Base-by-base conservation (phyloP, 30 jellyfish, hydroid and myxozoan species). In the Aurelia sp. region DNA sequence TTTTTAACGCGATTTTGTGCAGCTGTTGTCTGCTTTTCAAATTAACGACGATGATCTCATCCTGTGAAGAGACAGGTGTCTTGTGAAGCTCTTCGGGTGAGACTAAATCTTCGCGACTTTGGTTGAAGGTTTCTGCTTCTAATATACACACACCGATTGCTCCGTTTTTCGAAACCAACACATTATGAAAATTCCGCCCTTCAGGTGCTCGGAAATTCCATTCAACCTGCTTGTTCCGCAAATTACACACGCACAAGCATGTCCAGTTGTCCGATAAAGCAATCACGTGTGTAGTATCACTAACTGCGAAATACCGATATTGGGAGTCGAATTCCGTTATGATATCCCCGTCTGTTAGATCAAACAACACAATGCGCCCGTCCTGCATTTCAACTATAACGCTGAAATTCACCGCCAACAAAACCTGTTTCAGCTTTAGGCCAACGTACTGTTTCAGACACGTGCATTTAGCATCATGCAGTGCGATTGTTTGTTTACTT, bases 171-270 rank as follows among this genome's bases (percentile, higher is more conserved):
- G 92, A 79, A 2, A 89, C 81, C 52, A 89, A 67, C 21, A 89
- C 89, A 62, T 89, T 82, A 50, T 82, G 90, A 67, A 89, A 79
- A 44, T 50, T 27, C 17, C 89, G 85, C 65, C 87, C 90, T 21
- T 84, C 82, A 3, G 92, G 89, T n/a, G 97, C 91, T 47, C 66
- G 23, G 78, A 62, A 89, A 47, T 79, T 81, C 97, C 97, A 89
- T 21, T 63, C 85, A 48, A 81, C 81, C n/a, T 74, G 63, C 60
- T 31, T 47, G 86, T 27, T 51, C 44, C 90, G 83, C 23, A 66
- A 33, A 44, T 89, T 74, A 61, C 51, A 74, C 58, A 89, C 83
- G 52, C 66, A 57, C 16, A 81, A 66, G 22, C 83, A 55, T 9
- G 74, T 61, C 68, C 62, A 63, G 33, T 81, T 74, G 74, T 72